Percentiles rank a stretch among this genome's conserved stretches.
Conservation (phyloP, 2,888 invertebrate genomes). For the Phrixothrix hirtus region DNA sequence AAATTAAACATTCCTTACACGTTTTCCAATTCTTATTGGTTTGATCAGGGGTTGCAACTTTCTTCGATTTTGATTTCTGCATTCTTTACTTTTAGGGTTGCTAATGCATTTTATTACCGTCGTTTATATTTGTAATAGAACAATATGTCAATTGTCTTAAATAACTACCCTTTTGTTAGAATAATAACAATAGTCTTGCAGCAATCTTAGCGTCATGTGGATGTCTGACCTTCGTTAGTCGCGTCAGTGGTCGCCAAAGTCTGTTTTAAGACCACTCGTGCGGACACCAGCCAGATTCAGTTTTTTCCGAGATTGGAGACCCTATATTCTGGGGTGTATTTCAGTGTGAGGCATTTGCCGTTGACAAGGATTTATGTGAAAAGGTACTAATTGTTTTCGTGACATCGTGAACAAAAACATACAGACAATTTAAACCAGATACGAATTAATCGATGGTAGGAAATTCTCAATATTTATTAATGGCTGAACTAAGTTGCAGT, state of each 20-base stretch:
- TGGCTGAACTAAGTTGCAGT: no score
- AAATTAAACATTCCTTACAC: constrained; percentile 34
- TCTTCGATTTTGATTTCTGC: constrained; percentile 29
- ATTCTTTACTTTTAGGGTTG: constrained; percentile 25
- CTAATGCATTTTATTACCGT: constrained; percentile 23
- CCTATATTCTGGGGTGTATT: constrained; percentile 34
- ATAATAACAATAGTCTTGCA: constrained; percentile 13
- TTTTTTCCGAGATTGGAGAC: constrained; percentile 46
- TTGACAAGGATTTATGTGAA: constrained; percentile 48
- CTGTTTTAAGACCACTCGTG: constrained; percentile 45
- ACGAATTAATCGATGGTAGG: constrained; percentile 6
- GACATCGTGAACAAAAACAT: constrained; percentile 18
- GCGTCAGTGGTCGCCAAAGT: constrained; percentile 40
- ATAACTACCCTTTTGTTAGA: background rate
- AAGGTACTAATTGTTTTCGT: constrained; percentile 42
- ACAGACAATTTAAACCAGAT: constrained; percentile 13
- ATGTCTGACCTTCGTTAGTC: constrained; percentile 41
- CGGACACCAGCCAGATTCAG: constrained; percentile 47
- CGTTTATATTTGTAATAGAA: no score
- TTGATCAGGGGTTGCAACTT: constrained; percentile 30
- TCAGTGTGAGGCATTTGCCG: constrained; percentile 45
- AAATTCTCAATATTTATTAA: no score
- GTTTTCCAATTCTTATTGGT: constrained; percentile 39
- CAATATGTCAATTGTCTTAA: background rate
- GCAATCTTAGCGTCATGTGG: constrained; percentile 13